Conservation (phyloP, 1,140 invertebrate species). For the Drosophila funebris region DNA sequence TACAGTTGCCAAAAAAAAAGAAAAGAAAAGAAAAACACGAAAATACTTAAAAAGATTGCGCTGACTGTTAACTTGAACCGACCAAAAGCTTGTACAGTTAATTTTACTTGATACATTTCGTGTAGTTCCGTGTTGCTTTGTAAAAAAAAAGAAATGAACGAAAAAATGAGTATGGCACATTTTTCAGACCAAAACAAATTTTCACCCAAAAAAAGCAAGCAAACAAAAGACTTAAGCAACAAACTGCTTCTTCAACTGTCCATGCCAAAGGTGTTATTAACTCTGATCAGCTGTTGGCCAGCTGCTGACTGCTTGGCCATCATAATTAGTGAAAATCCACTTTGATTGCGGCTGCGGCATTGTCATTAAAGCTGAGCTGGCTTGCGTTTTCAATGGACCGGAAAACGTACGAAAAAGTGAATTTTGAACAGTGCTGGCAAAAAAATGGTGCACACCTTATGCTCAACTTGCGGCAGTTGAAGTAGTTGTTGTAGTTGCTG, state of each 20-base stretch:
- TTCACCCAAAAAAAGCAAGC: conserved; percentile 40
- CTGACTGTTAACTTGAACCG: background rate
- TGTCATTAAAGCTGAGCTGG: conserved; percentile 45
- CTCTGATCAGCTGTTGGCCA: conserved; percentile 18
- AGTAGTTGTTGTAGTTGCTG: conserved; percentile 32
- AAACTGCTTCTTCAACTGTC: conserved; percentile 41
- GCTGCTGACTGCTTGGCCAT: conserved; percentile 18
- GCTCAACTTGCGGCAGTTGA: conserved; percentile 51
- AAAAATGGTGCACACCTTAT: conserved; percentile 28
- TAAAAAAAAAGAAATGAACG: too few relatives aligned
- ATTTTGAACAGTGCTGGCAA: conserved; percentile 60
- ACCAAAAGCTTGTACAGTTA: background rate
- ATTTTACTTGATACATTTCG: background rate
- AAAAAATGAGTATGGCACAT: conserved; percentile 3
- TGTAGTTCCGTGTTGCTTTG: conserved; percentile 54
- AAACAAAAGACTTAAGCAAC: conserved; percentile 76
- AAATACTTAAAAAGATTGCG: conserved; percentile 11
- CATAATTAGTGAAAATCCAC: conserved; percentile 74
- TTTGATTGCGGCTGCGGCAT: conserved; percentile 25
- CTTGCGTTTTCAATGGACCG: conserved; percentile 71
- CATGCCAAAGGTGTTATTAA: conserved; percentile 2
- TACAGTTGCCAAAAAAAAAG: conserved; percentile 1
- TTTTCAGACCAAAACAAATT: conserved; percentile 22
- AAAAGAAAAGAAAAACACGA: background rate
- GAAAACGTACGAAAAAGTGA: conserved; percentile 74